These are phyloP conservation scores for Cerceris ruficornis DNA, from an alignment of 2,888 invertebrate species.

Conservation along the genomic window DNA sequence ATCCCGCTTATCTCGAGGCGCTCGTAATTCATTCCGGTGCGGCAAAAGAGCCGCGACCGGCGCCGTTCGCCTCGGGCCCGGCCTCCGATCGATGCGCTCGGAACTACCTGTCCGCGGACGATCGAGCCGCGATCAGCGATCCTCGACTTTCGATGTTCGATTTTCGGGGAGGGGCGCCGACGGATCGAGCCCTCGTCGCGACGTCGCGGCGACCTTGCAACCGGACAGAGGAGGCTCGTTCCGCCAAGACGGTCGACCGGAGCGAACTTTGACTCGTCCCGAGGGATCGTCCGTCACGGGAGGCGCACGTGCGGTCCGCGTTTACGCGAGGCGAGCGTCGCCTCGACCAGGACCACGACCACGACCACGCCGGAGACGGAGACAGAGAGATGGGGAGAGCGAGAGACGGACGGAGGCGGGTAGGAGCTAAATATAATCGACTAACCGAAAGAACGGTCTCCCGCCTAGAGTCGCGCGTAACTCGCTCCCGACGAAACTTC, in stretches of 20 bases:
- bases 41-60: not conserved
- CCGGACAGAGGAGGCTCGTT: too few species aligned
- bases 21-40: constrained; percentile 4
- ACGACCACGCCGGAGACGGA: too few species aligned
- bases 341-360: not conserved
- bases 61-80: too few species aligned
- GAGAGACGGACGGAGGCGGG: constrained; percentile 36
- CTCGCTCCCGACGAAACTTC: constrained; percentile 28
- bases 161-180: too few species aligned
- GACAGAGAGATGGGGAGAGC: not conserved
- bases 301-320: constrained; percentile 37
- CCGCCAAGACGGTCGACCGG: too few species aligned
- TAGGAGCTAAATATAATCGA: constrained; percentile 69
- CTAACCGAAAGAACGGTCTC: constrained; percentile 61
- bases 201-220: not conserved
- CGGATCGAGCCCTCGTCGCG: not conserved
- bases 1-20: constrained; percentile 30
- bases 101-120: too few species aligned
- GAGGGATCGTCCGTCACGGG: too few species aligned
- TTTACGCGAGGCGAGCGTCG: constrained; percentile 45
- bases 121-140: too few species aligned
- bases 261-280: too few species aligned
- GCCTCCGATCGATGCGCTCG: too few species aligned
- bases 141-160: too few species aligned
- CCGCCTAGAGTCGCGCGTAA: constrained; percentile 61